Percentiles rank a stretch among this genome's conserved stretches.
Evolutionary conservation across 2,113 vertebrate species (phyloP).

Genomic region (Peromyscus leucopus): DNA sequence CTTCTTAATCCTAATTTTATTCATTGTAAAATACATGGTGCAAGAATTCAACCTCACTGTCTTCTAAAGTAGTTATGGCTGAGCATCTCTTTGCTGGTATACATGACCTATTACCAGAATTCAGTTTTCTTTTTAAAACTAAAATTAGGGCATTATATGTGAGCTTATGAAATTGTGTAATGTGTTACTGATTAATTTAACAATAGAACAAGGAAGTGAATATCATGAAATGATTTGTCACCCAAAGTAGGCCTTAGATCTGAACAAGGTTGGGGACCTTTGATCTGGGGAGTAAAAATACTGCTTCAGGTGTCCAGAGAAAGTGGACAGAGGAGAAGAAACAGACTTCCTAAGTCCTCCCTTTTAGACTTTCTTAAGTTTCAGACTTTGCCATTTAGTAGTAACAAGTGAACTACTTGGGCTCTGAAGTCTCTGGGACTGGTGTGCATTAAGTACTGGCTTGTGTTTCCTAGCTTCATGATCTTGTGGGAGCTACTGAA

Average conservation of each 20-base stretch:
- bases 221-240: background rate
- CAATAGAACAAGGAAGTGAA: background rate
- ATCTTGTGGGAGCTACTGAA: background rate
- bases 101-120: background rate
- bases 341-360: background rate
- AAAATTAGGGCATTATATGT: background rate
- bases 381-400: background rate
- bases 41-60: background rate
- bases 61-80: background rate
- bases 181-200: slow-evolving; percentile 13
- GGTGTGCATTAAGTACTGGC: background rate
- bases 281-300: background rate
- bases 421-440: background rate
- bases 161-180: background rate
- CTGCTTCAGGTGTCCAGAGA: background rate
- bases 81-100: background rate
- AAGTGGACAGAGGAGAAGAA: background rate
- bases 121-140: slow-evolving; percentile 1
- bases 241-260: background rate
- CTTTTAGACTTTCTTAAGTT: background rate
- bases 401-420: background rate
- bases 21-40: background rate
- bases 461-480: background rate
- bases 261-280: background rate
- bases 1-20: background rate